Evolutionary conservation across 2,888 invertebrate species (phyloP), one percentile per base, ranked within the genome.

Genomic region (Malachius bipustulatus): DNA sequence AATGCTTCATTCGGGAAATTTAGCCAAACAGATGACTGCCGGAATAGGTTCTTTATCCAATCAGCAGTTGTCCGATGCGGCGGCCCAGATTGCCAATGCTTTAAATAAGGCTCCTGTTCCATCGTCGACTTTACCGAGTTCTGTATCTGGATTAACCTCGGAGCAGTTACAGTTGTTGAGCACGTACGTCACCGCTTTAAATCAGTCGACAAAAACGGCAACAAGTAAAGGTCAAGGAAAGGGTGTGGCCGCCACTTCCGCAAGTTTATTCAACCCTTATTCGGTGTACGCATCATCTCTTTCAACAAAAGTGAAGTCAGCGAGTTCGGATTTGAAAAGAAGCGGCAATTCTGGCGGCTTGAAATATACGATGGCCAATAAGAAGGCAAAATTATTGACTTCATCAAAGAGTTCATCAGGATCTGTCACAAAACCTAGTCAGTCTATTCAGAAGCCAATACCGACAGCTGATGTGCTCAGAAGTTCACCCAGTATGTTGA

Each of bases 361-460:
- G 24, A 19, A 19, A 19, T 19, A 19, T 19, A 19, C 24, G 24
- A 19, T 19, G 24, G 24, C 24, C 6, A 19, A n/a, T 19, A 19
- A 19, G 24, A 19, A 19, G 24, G 6, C n/a, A n/a, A 19, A 19
- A n/a, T 8, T n/a, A 6, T 8, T 6, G 6, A 19, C 6, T 19
- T 8, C n/a, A n/a, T n/a, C 24, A 8, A 19, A n/a, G 24, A 19
- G 6, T 19, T 19, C 24, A 8, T 6, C 24, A n/a, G 24, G 6
- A 19, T 19, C 24, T 19, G 24, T 19, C n/a, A 19, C n/a, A 19
- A 19, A 19, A 19, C 6, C 24, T 19, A 19, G 6, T n/a, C 24
- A 6, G 24, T 19, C 24, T 19, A n/a, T 19, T n/a, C 6, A n/a
- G 6, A 19, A 19, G n/a, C 24, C 24, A 19, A 19, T 19, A 8